A percentile compares a stretch with the other conserved stretches of the same genome.
These are phyloP conservation scores for Dryocosmus kuriphilus DNA, from an alignment of 2,888 invertebrate species.

Conservation along the genomic window DNA sequence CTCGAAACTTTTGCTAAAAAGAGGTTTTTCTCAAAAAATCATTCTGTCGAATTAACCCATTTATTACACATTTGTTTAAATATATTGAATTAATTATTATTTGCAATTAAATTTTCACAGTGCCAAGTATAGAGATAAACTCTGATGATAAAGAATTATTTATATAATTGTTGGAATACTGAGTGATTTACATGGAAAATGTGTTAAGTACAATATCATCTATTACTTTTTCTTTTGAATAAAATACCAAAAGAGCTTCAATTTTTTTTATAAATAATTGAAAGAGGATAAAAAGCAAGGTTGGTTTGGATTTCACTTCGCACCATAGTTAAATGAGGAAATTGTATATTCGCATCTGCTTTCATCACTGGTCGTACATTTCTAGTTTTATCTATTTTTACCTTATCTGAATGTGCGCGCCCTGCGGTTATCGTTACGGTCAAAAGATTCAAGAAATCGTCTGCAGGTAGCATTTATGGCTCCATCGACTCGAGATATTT, in stretches of 20 bases:
- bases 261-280: neutral
- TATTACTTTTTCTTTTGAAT: neutral
- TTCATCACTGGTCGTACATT: slow-evolving; percentile 20
- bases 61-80: no score
- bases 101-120: no score
- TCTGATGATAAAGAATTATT: no score
- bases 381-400: slow-evolving; percentile 3
- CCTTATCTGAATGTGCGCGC: neutral
- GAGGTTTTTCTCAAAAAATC: no score
- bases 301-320: neutral
- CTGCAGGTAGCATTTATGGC: slow-evolving; percentile 10
- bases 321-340: neutral
- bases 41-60: no score
- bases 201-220: neutral
- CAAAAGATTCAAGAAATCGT: slow-evolving; percentile 13
- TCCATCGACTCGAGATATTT: slow-evolving; percentile 18
- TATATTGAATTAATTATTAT: no score
- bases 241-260: neutral
- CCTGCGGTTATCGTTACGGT: slow-evolving; percentile 22
- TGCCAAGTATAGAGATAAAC: no score
- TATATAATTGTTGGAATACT: no score
- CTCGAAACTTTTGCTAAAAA: no score
- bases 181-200: no score
- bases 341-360: slow-evolving; percentile 4
- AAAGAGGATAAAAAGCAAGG: neutral